Conservation (phyloP, 2,797 vertebrate genomes). For the Platyrinchus mystaceus region DNA sequence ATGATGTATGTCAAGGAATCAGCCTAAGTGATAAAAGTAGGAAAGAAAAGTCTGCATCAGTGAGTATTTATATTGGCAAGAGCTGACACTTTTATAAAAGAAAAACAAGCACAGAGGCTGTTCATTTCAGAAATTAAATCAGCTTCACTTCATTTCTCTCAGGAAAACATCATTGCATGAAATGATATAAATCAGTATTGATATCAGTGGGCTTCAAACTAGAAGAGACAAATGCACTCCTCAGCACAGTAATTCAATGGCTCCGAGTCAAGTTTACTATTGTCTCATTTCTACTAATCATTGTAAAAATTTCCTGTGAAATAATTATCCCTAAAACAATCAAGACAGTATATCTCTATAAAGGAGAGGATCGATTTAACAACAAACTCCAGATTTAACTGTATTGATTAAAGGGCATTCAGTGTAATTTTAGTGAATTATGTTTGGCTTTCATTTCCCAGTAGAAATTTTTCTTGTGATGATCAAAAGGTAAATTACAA, state of each 20-base stretch:
- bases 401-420: slow-evolving; percentile 78
- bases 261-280: slow-evolving; percentile 69
- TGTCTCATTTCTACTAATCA: slow-evolving; percentile 73
- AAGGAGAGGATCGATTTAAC: slow-evolving; percentile 83
- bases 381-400: slow-evolving; percentile 91
- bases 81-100: slow-evolving; percentile 72
- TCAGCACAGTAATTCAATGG: slow-evolving; percentile 55
- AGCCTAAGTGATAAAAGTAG: slow-evolving; percentile 73
- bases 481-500: slow-evolving; percentile 69
- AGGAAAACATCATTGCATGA: slow-evolving; percentile 65
- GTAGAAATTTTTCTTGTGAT: slow-evolving; percentile 75
- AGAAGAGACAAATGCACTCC: slow-evolving; percentile 65
- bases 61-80: slow-evolving; percentile 83
- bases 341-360: slow-evolving; percentile 80
- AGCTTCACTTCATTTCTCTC: slow-evolving; percentile 67
- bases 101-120: slow-evolving; percentile 70
- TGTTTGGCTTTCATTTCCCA: slow-evolving; percentile 74
- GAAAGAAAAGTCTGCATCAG: slow-evolving; percentile 78
- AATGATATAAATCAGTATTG: slow-evolving; percentile 71
- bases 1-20: slow-evolving; percentile 79
- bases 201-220: slow-evolving; percentile 54
- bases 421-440: slow-evolving; percentile 82
- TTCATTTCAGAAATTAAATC: slow-evolving; percentile 71
- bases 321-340: slow-evolving; percentile 86
- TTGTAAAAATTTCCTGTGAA: slow-evolving; percentile 75